Percentiles rank a stretch among this genome's conserved stretches.
phyloP scores from a whole-genome alignment of 2,888 invertebrate species.

The Anthophora plumipes region DNA sequence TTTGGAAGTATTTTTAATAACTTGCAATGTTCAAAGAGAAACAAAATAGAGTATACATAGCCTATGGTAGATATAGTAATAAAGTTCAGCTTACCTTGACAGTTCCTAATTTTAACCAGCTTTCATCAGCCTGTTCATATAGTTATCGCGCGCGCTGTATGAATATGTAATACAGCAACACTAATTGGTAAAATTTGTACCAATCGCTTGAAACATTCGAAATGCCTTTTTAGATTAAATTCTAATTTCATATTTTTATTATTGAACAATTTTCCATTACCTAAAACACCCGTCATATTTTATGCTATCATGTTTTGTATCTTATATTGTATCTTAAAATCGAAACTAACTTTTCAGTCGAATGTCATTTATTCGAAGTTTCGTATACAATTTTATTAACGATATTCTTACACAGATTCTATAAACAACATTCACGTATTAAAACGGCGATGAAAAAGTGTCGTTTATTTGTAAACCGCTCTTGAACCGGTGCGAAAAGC shows the following conservation, averaged over 20 bases:
- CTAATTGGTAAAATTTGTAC: not conserved
- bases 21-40: slow-evolving; percentile 1
- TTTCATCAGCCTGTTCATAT: slow-evolving; percentile 1
- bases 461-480: slow-evolving; percentile 27
- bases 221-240: too few relatives aligned
- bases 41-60: slow-evolving; percentile 3
- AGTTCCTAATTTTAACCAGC: slow-evolving; percentile 50
- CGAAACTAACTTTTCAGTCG: not conserved
- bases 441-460: not conserved
- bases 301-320: not conserved
- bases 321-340: not conserved
- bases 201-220: not conserved
- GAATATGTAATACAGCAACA: not conserved
- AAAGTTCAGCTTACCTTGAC: slow-evolving; percentile 19
- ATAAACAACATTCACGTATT: not conserved
- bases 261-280: too few relatives aligned
- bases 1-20: not conserved
- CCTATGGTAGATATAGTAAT: slow-evolving; percentile 26
- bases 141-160: slow-evolving; percentile 5
- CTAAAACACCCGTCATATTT: not conserved
- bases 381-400: not conserved
- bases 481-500: slow-evolving; percentile 3
- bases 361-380: not conserved
- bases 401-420: not conserved
- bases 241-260: too few relatives aligned